These are phyloP conservation scores for Formica selysi DNA, from an alignment of 1,140 invertebrate genomes.

Conservation along the genomic window DNA sequence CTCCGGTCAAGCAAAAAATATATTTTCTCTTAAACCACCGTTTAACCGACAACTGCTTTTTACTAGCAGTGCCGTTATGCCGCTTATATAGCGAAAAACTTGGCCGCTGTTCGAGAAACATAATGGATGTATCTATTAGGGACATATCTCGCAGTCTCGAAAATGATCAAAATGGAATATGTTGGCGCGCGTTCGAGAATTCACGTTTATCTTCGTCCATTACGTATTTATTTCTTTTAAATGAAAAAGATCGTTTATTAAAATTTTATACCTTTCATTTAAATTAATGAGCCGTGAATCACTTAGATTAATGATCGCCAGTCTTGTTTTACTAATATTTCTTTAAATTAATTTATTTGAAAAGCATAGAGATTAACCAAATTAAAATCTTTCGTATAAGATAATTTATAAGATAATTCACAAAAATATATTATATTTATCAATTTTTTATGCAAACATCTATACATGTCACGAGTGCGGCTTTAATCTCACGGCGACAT, in stretches of 20 bases:
- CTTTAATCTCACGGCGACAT: constrained; percentile 71
- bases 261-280: constrained; percentile 1
- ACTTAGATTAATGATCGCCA: not conserved
- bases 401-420: not conserved
- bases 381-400: no score
- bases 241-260: not conserved
- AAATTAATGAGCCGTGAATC: not conserved
- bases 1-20: constrained; percentile 42
- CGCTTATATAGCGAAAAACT: constrained; percentile 64
- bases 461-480: not conserved
- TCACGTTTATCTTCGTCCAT: constrained; percentile 22
- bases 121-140: constrained; percentile 61
- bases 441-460: not conserved
- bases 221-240: constrained; percentile 26
- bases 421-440: constrained; percentile 14
- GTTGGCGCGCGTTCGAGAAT: constrained; percentile 6
- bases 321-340: not conserved
- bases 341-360: not conserved
- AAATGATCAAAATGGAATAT: constrained; percentile 34
- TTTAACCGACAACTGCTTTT: constrained; percentile 51
- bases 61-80: constrained; percentile 64
- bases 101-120: constrained; percentile 35
- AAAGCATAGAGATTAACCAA: not conserved
- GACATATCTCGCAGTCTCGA: constrained; percentile 34
- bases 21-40: not conserved